Evolutionary conservation across 2,888 invertebrate species (phyloP), one percentile per base, ranked within the genome.

Genomic region (Chrysomela aeneicollis): DNA sequence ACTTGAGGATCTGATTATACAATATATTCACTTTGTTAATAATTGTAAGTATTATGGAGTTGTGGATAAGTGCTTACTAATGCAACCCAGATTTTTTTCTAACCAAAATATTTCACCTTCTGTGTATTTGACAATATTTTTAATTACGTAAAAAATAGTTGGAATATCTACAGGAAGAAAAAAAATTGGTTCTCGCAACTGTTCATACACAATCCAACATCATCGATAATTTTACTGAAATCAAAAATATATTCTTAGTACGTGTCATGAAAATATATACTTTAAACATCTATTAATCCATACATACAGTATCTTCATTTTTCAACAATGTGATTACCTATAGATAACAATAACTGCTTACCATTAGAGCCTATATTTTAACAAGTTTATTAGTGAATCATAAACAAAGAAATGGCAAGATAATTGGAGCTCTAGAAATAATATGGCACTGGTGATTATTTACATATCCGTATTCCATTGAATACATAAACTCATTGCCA

Each of bases 221-320:
- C 63, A 69, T 69, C 60, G 66, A 54, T 61, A 68, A 63, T 57
- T 61, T 63, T 64, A 59, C 57, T 54, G 66, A 49, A 57, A 57
- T 57, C 9, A 57, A 46, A 46, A 18, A 17, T 57, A 57, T 57
- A 57, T 57, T 46, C 47, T 57, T 57, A 59, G 64, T 63, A 61
- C 66, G 63, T 66, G 61, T 58, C 63, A 71, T 73, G 73, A 74
- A 74, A 71, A 74, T 74, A 74, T 71, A 72, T 59, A 62, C 60
- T 70, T 61, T 61, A 58, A 72, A 73, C 73, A 73, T 73, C 69
- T 72, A 73, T 71, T 69, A 17, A 57, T 57, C 18, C 67, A 60
- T 71, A 73, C 69, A 66, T 69, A 73, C 67, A 70, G 69, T 72
- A 71, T 69, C 62, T 71, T 62, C 67, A 66, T 69, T 69, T 35